These are phyloP conservation scores for Rhyacichthys aspro DNA, from an alignment of 2,797 vertebrate genomes.

Conservation along the genomic window DNA sequence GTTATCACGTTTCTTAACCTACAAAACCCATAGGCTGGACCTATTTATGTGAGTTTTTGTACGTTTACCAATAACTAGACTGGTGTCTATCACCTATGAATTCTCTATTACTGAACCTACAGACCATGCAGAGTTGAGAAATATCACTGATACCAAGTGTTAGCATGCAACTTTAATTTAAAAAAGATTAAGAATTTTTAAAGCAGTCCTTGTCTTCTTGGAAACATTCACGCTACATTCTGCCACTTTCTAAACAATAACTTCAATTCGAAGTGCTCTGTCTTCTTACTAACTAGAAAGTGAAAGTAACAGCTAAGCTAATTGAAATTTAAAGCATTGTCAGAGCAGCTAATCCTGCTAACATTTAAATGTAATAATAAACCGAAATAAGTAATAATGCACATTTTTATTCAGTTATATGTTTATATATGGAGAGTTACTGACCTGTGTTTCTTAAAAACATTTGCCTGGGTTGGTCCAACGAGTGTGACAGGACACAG, in stretches of 20 bases:
- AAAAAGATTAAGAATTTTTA: too few species aligned
- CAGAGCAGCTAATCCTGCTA: neutral
- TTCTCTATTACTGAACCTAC: too few species aligned
- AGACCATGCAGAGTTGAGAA: too few species aligned
- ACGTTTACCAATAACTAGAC: too few species aligned
- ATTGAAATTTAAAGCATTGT: neutral
- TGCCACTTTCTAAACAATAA: neutral
- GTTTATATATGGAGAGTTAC: neutral
- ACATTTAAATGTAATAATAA: too few species aligned
- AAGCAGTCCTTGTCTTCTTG: neutral
- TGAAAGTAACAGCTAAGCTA: slow-evolving; percentile 33
- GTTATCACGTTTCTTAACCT: too few species aligned
- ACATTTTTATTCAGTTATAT: neutral
- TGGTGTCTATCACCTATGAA: too few species aligned
- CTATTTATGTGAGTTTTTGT: too few species aligned
- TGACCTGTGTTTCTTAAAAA: slow-evolving; percentile 47
- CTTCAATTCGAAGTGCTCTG: neutral
- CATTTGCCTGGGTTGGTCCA: slow-evolving; percentile 20
- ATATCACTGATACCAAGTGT: too few species aligned
- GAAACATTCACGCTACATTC: neutral
- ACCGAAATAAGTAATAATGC: neutral
- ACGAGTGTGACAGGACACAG: neutral
- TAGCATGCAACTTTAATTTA: too few species aligned
- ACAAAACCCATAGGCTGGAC: too few species aligned
- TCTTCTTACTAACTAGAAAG: slow-evolving; percentile 28